Conservation (phyloP, 92 coral and sea anemone species). For the Actinernus sp. region DNA sequence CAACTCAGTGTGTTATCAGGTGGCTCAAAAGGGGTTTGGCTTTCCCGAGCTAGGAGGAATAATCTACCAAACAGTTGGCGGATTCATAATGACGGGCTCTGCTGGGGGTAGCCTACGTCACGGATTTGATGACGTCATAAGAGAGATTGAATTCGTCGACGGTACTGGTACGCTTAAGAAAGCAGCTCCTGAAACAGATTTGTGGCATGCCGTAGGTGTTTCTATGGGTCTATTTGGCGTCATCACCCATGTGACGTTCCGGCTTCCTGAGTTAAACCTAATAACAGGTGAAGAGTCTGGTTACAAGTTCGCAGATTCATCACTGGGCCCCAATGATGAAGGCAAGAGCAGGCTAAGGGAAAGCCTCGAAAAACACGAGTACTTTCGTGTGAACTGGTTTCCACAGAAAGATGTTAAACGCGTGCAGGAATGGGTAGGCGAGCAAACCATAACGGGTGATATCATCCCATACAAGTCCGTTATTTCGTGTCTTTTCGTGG, state of each 20-base stretch:
- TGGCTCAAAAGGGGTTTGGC: conserved; percentile 51
- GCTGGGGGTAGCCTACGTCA: conserved; percentile 80
- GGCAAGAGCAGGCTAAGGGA: conserved; percentile 55
- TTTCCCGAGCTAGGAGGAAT: conserved; percentile 78
- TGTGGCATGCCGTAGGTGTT: conserved; percentile 80
- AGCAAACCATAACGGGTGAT: conserved; percentile 6
- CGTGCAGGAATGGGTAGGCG: conserved; percentile 71
- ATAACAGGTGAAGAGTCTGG: conserved; percentile 52
- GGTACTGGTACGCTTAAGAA: conserved; percentile 44
- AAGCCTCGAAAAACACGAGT: conserved; percentile 53
- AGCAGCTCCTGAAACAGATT: conserved; percentile 44
- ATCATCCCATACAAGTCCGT: conserved; percentile 29
- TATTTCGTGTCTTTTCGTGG: conserved; percentile 9
- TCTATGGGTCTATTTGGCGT: conserved; percentile 81
- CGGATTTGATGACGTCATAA: conserved; percentile 67
- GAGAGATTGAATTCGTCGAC: conserved; percentile 71
- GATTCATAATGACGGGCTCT: conserved; percentile 74
- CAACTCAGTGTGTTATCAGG: conserved; percentile 60
- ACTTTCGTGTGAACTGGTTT: conserved; percentile 74
- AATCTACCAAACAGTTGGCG: conserved; percentile 69
- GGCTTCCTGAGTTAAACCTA: conserved; percentile 28
- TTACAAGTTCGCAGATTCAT: conserved; percentile 48
- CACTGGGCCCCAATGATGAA: conserved; percentile 45
- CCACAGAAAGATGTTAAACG: conserved; percentile 66
- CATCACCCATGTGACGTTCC: conserved; percentile 73